Evolutionary conservation across 2,113 vertebrate species (phyloP), one percentile per base, ranked within the genome.

Genomic region (Spilogale gracilis): DNA sequence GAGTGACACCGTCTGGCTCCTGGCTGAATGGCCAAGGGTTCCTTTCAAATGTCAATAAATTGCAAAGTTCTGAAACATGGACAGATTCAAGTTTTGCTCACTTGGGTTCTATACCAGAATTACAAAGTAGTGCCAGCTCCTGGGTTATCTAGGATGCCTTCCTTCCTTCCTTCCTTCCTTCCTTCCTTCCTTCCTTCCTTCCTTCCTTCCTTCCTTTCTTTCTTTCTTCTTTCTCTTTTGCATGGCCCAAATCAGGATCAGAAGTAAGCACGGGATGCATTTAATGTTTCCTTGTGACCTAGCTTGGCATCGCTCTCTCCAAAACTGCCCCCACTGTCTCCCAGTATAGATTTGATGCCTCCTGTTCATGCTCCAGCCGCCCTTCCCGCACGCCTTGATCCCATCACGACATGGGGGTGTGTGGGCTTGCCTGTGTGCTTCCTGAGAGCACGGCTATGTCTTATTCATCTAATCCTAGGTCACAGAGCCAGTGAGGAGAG

Each of bases 351-450:
- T 3, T 4, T 67, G 13, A 23, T 2, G 9, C 18, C 27, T 8
- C 20, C 6, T 0, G 16, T 11, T 0, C 3, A 8, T 5, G 25
- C 38, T 52, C 30, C 9, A 21, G 21, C 0, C 6, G 9, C 9
- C 25, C 9, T n/a, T n/a, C 7, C 6, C 1, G 10, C 1, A 0
- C 3, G 38, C 20, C 13, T 6, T 3, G 32, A 30, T 38, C 48
- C 14, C 27, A 13, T 48, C 27, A 12, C 27, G 17, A 10, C 20
- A 11, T 0, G 10, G 17, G 43, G 21, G 54, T 3, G 7, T 1
- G 0, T 0, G 30, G 0, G 20, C 23, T 48, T 9, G 9, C 10
- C 20, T 6, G 0, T 0, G 17, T 38, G 52, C 54, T 67, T 17
- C 76, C 17, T 1, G 2, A 65, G 45, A 1, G 5, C 5, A 38